Base-by-base conservation (phyloP, 2,113 vertebrate genomes). In the Chionodraco myersi region DNA sequence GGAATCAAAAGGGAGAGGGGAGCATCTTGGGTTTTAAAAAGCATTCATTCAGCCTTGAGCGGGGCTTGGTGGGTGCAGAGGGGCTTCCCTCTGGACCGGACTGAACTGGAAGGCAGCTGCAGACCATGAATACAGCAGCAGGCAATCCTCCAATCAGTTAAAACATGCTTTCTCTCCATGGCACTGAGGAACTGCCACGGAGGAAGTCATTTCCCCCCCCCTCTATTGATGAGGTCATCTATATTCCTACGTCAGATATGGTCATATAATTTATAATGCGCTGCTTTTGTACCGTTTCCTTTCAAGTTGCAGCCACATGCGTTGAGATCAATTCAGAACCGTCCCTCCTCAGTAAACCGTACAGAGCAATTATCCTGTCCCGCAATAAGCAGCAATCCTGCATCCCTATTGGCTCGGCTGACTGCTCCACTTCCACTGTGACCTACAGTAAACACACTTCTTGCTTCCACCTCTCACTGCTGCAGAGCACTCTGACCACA, bases 81-180 rank as follows among this genome's bases (percentile, higher is more conserved):
- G 85, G 87, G 81, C 84, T 87, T 72, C 72, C 79, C 72, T 89
- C 65, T 77, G 83, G 81, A 87, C 86, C 74, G 85, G 83, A 82
- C 74, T 85, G 79, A 86, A 89, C 79, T 78, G 26, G 77, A 76
- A 72, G 71, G 74, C 83, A 85, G 88, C 89, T 91, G 86, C 88
- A 79, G 88, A 89, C 79, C 26, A 49, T 90, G 84, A 88, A 87
- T 85, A 79, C 78, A 78, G 13, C 71, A 75, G 72, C 75, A 82
- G 61, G 77, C 77, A 79, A 61, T 13, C 69, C 18, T 10, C 65
- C 49, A 67, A 77, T 63, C 64, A 67, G 53, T 73, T 84, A 77
- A 82, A 80, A 79, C 73, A 76, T 21, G 51, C 74, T 68, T 82
- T 63, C 48, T 18, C 52, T 61, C 59, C 62, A 56, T 34, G 54